Evolutionary conservation across 2,888 invertebrate species (phyloP).

Genomic region (Lamellibrachia columna): DNA sequence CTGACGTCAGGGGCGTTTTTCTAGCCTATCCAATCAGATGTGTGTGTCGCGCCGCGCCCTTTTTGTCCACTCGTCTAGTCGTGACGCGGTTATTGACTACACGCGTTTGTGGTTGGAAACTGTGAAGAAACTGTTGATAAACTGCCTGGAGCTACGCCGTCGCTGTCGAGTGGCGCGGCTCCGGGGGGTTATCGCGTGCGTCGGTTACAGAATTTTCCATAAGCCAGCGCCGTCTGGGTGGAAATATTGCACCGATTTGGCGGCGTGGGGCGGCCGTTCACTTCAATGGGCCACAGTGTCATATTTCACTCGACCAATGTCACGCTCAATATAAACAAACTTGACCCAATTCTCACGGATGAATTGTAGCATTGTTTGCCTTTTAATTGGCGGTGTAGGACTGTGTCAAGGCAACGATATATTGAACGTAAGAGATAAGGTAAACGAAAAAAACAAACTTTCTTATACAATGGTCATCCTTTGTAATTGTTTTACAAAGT

Average conservation of each 20-base stretch:
- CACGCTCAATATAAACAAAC: constrained; percentile 12
- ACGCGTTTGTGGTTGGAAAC: neutral
- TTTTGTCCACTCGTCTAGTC: neutral
- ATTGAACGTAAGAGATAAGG: neutral
- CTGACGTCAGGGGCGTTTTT: neutral
- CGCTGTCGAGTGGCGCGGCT: neutral
- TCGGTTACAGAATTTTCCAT: constrained; percentile 12
- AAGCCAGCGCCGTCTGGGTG: neutral
- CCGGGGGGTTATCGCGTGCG: neutral
- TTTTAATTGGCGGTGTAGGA: neutral
- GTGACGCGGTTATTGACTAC: neutral
- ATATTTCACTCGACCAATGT: constrained; percentile 1
- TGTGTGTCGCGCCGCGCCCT: neutral
- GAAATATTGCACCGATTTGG: neutral
- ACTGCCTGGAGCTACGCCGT: neutral
- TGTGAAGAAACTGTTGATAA: constrained; percentile 6
- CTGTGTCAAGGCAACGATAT: neutral
- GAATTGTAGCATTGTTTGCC: neutral
- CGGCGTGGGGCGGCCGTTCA: neutral
- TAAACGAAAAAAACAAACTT: neutral
- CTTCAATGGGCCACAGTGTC: neutral
- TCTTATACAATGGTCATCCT: neutral
- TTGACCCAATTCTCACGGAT: neutral
- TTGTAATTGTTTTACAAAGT: neutral
- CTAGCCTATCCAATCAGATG: neutral